A percentile compares a stretch with the other conserved stretches of the same genome.
Evolutionary conservation across 2,797 vertebrate genomes (phyloP).

Genomic region (Sebastes steindachneri): DNA sequence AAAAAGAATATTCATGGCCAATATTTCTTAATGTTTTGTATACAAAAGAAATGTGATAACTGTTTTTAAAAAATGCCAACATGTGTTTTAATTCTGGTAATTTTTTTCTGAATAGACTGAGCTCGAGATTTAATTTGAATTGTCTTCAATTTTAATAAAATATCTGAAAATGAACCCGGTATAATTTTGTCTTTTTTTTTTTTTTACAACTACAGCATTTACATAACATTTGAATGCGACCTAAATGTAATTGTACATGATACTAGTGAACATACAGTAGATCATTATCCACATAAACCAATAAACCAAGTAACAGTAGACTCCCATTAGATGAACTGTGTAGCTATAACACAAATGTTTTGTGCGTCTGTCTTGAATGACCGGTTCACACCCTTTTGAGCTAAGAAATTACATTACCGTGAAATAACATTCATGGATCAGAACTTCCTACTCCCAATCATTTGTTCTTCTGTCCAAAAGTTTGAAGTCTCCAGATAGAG

Average conservation of each 20-base stretch:
- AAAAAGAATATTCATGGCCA: slow-evolving; percentile 34
- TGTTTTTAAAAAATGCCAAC: slow-evolving; percentile 48
- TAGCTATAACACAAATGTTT: not conserved
- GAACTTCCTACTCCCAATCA: not conserved
- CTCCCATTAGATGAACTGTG: not conserved
- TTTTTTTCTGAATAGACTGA: slow-evolving; percentile 37
- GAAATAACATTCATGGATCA: not conserved
- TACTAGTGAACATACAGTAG: not conserved
- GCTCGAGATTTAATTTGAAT: slow-evolving; percentile 33
- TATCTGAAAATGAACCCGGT: not conserved
- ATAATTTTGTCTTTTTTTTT: not conserved
- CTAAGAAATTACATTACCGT: not conserved
- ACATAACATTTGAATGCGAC: not conserved
- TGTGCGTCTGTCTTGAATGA: not conserved
- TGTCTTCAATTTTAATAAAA: slow-evolving; percentile 66
- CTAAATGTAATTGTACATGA: not conserved
- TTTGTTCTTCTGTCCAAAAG: not conserved
- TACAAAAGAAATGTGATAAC: slow-evolving; percentile 31
- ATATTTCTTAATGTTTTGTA: slow-evolving; percentile 60
- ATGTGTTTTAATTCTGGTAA: slow-evolving; percentile 40
- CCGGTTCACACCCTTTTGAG: not conserved
- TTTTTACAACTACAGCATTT: not conserved
- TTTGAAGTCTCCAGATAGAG: not conserved
- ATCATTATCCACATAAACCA: not conserved
- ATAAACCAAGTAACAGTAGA: not conserved